phyloP scores from a whole-genome alignment of 2,888 invertebrate genomes.

The Timema cristinae region DNA sequence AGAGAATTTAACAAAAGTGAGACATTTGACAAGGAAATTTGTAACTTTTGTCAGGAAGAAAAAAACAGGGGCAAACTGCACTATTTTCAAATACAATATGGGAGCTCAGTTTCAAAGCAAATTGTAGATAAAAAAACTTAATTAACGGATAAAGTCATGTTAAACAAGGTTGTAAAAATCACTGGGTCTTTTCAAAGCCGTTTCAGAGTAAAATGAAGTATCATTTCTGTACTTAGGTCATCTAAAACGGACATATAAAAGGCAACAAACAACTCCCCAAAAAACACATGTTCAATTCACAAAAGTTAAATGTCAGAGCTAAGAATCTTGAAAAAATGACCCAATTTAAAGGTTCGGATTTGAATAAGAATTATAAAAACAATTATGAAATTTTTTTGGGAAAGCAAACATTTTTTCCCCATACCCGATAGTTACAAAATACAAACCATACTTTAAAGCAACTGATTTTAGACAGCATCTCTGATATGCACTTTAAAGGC shows the following conservation, averaged over 20 bases:
- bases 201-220: neutral
- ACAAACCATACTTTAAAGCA: too few species aligned
- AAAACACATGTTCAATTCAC: neutral
- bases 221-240: neutral
- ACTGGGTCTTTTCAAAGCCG: neutral
- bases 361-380: too few species aligned
- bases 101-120: neutral
- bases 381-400: too few species aligned
- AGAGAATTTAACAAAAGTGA: neutral
- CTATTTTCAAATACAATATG: neutral
- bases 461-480: too few species aligned
- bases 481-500: too few species aligned
- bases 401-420: too few species aligned
- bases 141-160: neutral
- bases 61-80: neutral
- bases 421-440: too few species aligned
- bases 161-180: conserved; percentile 6
- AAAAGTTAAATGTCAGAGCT: conserved; percentile 1
- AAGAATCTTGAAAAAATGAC: neutral
- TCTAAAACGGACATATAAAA: neutral
- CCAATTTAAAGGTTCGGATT: neutral
- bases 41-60: conserved; percentile 2
- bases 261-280: neutral
- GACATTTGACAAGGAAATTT: conserved; percentile 6
- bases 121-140: neutral